These are phyloP conservation scores for Pungitius pungitius DNA, from an alignment of 2,113 vertebrate species.

Conservation along the genomic window DNA sequence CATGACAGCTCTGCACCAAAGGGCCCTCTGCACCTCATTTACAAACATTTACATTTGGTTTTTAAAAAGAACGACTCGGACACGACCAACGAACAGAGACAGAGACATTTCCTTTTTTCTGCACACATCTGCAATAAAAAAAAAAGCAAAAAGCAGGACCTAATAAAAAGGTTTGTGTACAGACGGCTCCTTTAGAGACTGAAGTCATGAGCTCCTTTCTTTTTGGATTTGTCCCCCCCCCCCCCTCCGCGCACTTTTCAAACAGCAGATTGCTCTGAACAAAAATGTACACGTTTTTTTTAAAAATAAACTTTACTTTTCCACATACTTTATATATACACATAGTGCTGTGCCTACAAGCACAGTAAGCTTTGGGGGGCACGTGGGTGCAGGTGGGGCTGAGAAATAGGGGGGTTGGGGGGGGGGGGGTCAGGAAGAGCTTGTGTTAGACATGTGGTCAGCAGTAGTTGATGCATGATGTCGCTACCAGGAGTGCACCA, in stretches of 20 bases:
- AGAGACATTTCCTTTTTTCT: constrained; percentile 65
- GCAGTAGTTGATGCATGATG: constrained; percentile 29
- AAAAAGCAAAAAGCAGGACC: constrained; percentile 57
- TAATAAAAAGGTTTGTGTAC: constrained; percentile 82
- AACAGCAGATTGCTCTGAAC: constrained; percentile 65
- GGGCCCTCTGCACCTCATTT: constrained; percentile 92
- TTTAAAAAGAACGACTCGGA: constrained; percentile 49
- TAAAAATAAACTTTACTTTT: constrained; percentile 73
- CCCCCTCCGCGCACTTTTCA: background rate
- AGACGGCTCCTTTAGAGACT: constrained; percentile 64
- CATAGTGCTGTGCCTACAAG: constrained; percentile 53
- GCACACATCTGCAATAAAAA: constrained; percentile 74
- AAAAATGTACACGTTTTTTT: constrained; percentile 63
- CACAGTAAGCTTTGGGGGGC: constrained; percentile 25
- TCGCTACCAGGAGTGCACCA: constrained; percentile 27
- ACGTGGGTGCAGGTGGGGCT: constrained; percentile 27
- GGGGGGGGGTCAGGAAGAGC: constrained; percentile 32
- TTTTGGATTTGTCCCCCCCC: background rate
- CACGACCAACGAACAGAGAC: constrained; percentile 49
- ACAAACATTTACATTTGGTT: constrained; percentile 89
- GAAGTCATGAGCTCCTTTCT: background rate
- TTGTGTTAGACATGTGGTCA: constrained; percentile 50
- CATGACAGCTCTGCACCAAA: constrained; percentile 89
- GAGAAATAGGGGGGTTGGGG: constrained; percentile 9
- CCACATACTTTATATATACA: constrained; percentile 76